A percentile compares a stretch with the other conserved stretches of the same genome.
phyloP scores from a whole-genome alignment of 1,140 invertebrate species.

The Chironomus striatipennis region DNA sequence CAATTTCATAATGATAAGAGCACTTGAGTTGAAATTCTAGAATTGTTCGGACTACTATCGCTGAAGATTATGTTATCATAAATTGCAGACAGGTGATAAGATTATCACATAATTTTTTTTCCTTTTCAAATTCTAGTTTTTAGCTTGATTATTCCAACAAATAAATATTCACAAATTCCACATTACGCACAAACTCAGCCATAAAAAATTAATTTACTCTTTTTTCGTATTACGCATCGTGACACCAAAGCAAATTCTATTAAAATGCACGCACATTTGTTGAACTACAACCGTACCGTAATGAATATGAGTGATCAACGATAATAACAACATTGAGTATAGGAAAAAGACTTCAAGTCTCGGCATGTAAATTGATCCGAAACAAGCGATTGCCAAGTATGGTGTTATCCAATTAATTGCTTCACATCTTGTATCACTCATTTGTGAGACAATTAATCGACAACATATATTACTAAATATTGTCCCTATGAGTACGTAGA shows the following conservation, averaged over 20 bases:
- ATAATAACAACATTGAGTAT: constrained; percentile 61
- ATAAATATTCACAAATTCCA: too few species aligned
- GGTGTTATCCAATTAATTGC: constrained; percentile 72
- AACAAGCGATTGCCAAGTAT: constrained; percentile 49
- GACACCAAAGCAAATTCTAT: constrained; percentile 38
- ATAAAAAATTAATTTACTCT: too few species aligned
- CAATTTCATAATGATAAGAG: too few species aligned
- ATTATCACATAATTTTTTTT: too few species aligned
- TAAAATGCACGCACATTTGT: constrained; percentile 40
- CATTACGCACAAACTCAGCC: too few species aligned
- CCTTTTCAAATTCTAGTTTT: too few species aligned
- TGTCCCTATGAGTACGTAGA: constrained; percentile 80
- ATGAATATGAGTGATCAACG: constrained; percentile 73
- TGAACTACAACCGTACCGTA: constrained; percentile 80
- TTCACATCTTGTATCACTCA: constrained; percentile 86
- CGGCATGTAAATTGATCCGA: constrained; percentile 49
- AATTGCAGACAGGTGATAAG: too few species aligned
- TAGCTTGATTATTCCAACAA: too few species aligned
- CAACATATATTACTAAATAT: constrained; percentile 95
- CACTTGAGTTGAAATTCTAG: too few species aligned
- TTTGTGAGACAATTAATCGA: constrained; percentile 91
- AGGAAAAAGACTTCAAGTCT: constrained; percentile 58
- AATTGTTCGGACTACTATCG: too few species aligned
- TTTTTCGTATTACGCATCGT: constrained; percentile 10
- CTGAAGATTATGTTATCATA: too few species aligned